Evolutionary conservation across 2,888 invertebrate species (phyloP), one percentile per base, ranked within the genome.

Genomic region (Dolichomitus sp.): DNA sequence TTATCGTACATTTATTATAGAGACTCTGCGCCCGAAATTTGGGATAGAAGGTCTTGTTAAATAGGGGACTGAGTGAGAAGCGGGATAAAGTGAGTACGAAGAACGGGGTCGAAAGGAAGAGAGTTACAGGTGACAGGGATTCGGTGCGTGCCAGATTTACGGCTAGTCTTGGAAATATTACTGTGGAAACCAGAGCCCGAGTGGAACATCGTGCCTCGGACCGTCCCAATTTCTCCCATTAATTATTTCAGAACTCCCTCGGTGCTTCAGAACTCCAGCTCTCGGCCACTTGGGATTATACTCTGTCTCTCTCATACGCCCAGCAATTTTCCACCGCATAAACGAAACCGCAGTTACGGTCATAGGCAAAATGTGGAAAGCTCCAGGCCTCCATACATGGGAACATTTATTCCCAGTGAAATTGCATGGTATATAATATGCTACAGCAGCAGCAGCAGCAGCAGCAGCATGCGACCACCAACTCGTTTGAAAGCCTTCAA

Each of bases 181-280:
- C 42, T 63, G 42, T n/a, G 42, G 23, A 70, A 61, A 70, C 27
- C 30, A n/a, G 50, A 23, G 30, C 19, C 72, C 30, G 14, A 27
- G 30, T 30, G 33, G 30, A 23, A 40, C 30, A 37, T 73, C 45
- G 30, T 9, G 33, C 33, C 23, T 57, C 37, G 17, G 48, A 69
- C 37, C 66, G 11, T 61, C 27, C 76, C 61, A 61, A 69, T 69
- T 77, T 77, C 17, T 59, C 52, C 17, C 69, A 63, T 63, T 77
- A 69, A 77, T 77, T 77, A 77, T 52, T 77, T 52, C 61, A 33
- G 14, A 69, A 50, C 61, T 52, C 50, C 12, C 45, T 48, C 57
- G 37, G 45, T 27, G 48, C 2, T 23, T 27, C 48, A 23, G 45
- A 17, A 14, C 68, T 57, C 48, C n/a, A 45, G 37, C 27, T 37